Conservation (phyloP, 2,797 vertebrate species). For the Gymnocypris eckloni region DNA sequence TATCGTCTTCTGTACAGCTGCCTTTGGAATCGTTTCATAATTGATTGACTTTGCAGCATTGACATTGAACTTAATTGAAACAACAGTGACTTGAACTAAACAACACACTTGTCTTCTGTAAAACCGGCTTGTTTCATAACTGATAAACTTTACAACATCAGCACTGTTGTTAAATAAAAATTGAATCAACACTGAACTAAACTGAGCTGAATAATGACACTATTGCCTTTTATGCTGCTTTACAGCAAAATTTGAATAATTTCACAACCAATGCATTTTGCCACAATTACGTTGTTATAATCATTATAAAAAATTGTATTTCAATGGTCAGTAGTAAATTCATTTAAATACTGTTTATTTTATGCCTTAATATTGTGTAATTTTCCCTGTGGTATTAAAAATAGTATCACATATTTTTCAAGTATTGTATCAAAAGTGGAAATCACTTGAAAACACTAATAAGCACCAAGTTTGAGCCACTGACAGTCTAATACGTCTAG, state of each 20-base stretch:
- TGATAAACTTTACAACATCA: not conserved
- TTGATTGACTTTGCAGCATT: not conserved
- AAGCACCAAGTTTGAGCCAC: not conserved
- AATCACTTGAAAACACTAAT: not conserved
- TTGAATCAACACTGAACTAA: not conserved
- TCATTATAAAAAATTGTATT: not conserved
- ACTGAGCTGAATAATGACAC: no score
- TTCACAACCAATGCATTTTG: not conserved
- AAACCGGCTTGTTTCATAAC: not conserved
- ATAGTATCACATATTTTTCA: not conserved
- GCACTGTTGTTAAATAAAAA: not conserved
- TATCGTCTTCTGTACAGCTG: not conserved
- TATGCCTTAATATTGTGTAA: not conserved
- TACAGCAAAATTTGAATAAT: no score
- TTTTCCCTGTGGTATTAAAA: not conserved
- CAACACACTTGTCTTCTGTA: not conserved
- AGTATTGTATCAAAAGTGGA: not conserved
- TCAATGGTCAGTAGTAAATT: not conserved
- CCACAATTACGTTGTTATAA: not conserved
- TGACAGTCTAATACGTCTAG: not conserved
- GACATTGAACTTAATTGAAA: not conserved
- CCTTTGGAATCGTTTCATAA: not conserved
- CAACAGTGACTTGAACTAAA: not conserved
- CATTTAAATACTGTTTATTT: not conserved
- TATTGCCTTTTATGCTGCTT: no score